Conservation (phyloP, 2,113 vertebrate species). For the Crotalus tigris region DNA sequence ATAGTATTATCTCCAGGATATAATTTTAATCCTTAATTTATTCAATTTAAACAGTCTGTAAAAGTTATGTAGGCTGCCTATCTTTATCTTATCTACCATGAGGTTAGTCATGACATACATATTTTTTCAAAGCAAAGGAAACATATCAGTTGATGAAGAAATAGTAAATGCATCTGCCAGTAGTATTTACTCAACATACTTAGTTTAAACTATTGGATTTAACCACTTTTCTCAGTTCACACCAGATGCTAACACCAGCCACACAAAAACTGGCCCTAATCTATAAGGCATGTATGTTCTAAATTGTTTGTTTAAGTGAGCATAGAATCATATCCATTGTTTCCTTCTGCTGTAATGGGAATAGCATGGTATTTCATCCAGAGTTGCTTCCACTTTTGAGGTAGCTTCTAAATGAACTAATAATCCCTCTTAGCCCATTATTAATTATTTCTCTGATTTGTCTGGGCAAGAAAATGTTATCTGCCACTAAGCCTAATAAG, state of each 20-base stretch:
- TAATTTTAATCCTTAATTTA: slow-evolving; percentile 44
- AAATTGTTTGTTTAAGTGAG: slow-evolving; percentile 18
- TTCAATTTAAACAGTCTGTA: slow-evolving; percentile 42
- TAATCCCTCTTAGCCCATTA: background rate
- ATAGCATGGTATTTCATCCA: background rate
- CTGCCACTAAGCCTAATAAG: slow-evolving; percentile 39
- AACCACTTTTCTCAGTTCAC: background rate
- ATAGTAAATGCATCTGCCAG: background rate
- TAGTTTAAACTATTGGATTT: background rate
- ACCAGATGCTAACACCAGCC: background rate
- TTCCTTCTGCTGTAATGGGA: background rate
- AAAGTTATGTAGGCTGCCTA: slow-evolving; percentile 34
- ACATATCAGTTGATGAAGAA: slow-evolving; percentile 29
- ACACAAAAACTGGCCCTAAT: background rate
- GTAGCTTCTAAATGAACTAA: background rate
- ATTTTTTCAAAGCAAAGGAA: slow-evolving; percentile 33
- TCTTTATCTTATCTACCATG: slow-evolving; percentile 23
- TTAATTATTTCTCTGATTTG: slow-evolving; percentile 17
- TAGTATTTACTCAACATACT: background rate
- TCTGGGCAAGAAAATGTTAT: slow-evolving; percentile 42
- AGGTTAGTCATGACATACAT: slow-evolving; percentile 26
- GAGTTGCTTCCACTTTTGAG: background rate
- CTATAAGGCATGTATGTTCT: background rate
- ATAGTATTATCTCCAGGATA: slow-evolving; percentile 41
- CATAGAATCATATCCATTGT: slow-evolving; percentile 23